These are phyloP conservation scores for Cotesia glomerata DNA, from an alignment of 1,140 invertebrate genomes.

Conservation along the genomic window DNA sequence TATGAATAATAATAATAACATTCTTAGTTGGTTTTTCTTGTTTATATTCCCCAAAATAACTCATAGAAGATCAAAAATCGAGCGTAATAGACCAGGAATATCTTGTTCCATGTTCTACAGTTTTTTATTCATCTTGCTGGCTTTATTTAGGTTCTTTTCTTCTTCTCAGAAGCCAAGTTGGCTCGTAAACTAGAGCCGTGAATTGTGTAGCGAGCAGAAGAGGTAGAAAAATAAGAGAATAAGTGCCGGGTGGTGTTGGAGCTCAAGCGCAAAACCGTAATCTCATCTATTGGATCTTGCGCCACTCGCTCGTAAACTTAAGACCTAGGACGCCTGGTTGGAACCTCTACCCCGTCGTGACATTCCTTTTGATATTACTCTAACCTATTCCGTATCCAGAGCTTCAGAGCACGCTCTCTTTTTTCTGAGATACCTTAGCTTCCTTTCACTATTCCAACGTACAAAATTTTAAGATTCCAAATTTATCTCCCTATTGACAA, in stretches of 20 bases:
- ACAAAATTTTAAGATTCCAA: no score
- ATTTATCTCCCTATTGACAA: no score
- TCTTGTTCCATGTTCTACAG: not conserved
- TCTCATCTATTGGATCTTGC: slow-evolving; percentile 18
- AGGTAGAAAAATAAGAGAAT: not conserved
- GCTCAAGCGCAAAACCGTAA: slow-evolving; percentile 15
- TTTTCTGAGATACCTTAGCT: no score
- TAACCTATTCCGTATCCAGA: not conserved
- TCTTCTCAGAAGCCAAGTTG: not conserved
- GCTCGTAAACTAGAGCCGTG: slow-evolving; percentile 20
- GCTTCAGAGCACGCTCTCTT: not conserved
- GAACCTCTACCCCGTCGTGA: not conserved
- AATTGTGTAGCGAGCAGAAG: slow-evolving; percentile 15
- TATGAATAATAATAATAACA: not conserved
- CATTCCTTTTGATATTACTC: not conserved
- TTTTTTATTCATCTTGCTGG: not conserved
- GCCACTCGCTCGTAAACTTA: slow-evolving; percentile 12
- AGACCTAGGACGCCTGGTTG: not conserved
- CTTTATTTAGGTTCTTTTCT: not conserved
- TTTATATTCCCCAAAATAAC: no score
- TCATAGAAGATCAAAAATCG: not conserved
- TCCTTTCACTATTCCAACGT: no score
- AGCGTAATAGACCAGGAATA: not conserved
- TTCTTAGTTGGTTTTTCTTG: not conserved
- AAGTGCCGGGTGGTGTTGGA: not conserved